These are phyloP conservation scores for Amblyjoppa fuscipennis DNA, from an alignment of 2,888 invertebrate genomes.

Conservation along the genomic window DNA sequence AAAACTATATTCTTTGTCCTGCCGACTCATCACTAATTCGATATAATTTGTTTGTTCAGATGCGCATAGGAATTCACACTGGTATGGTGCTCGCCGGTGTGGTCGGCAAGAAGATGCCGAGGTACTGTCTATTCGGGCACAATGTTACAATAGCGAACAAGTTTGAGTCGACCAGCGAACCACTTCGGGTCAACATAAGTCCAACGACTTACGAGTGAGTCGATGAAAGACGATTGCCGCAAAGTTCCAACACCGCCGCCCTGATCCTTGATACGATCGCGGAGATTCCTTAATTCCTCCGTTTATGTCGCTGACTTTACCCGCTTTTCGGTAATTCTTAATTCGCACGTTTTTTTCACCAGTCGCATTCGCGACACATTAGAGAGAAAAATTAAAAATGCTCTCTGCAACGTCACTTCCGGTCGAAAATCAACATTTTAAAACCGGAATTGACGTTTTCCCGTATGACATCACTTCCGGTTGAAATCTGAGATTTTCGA, in stretches of 20 bases:
- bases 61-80: conserved; percentile 98
- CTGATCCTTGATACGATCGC: too few species aligned
- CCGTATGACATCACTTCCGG: too few species aligned
- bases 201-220: conserved; percentile 96
- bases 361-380: too few species aligned
- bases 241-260: too few species aligned
- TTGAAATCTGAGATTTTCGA: too few species aligned
- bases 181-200: conserved; percentile 95
- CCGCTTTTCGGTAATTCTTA: too few species aligned
- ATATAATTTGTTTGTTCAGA: conserved; percentile 87
- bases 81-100: conserved; percentile 97
- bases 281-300: not conserved
- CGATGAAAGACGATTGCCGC: conserved; percentile 69
- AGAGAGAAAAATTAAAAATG: too few species aligned
- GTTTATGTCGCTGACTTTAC: not conserved
- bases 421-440: too few species aligned
- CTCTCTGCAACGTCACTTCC: too few species aligned
- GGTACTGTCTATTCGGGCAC: conserved; percentile 98
- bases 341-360: too few species aligned
- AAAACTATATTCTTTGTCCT: conserved; percentile 1
- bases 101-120: conserved; percentile 96
- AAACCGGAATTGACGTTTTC: too few species aligned
- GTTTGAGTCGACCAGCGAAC: conserved; percentile 97
- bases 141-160: conserved; percentile 98
- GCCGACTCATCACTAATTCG: conserved; percentile 3